Conservation (phyloP, 1,140 invertebrate genomes). For the Lineus longissimus region DNA sequence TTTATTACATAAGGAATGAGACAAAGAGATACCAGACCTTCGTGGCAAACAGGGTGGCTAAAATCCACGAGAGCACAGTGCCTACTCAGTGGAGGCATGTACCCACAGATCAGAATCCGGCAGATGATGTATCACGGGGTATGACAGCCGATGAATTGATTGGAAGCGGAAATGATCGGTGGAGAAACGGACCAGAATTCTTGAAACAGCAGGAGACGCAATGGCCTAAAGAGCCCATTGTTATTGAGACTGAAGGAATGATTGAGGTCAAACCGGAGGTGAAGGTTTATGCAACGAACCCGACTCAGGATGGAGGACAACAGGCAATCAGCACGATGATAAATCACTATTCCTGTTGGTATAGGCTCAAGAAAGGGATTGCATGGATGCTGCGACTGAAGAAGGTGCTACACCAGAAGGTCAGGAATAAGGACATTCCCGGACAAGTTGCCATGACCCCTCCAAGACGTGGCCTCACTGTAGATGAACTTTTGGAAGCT, state of each 20-base stretch:
- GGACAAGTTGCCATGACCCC: no score
- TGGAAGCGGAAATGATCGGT: constrained; percentile 1
- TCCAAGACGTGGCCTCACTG: no score
- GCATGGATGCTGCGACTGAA: not conserved
- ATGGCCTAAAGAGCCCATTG: constrained; percentile 11
- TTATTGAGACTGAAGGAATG: not conserved
- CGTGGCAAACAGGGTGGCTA: constrained; percentile 2
- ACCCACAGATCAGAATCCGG: constrained; percentile 17
- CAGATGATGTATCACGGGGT: constrained; percentile 27
- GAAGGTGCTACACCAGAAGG: no score
- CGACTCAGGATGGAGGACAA: not conserved
- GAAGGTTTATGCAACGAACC: not conserved
- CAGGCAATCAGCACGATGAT: not conserved
- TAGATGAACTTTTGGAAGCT: no score
- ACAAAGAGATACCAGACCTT: not conserved
- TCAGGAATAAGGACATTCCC: no score
- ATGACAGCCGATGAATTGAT: not conserved
- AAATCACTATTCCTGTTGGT: constrained; percentile 13
- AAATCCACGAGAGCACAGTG: not conserved
- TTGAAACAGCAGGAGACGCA: constrained; percentile 4
- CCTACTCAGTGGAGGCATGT: not conserved
- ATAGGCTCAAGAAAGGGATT: constrained; percentile 3
- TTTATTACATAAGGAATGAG: constrained; percentile 9
- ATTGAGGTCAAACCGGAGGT: not conserved
- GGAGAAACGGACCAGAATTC: constrained; percentile 21